A percentile compares a stretch with the other conserved stretches of the same genome.
phyloP scores from a whole-genome alignment of 2,888 invertebrate genomes.

The Yponomeuta evonymella region DNA sequence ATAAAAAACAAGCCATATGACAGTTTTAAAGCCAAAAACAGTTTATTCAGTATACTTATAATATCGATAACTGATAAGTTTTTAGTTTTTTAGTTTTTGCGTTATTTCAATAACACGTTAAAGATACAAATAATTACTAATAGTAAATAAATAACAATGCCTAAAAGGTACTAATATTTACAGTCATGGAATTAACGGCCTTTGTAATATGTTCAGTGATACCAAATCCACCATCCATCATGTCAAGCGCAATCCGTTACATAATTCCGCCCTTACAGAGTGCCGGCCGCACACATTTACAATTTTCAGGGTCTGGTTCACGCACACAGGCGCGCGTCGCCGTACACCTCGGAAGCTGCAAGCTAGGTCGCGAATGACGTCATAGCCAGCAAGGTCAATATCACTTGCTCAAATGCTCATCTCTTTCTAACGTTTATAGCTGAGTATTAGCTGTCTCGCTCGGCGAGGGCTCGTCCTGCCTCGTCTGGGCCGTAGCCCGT shows the following conservation, averaged over 20 bases:
- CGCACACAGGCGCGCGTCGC: slow-evolving; percentile 20
- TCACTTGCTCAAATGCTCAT: slow-evolving; percentile 36
- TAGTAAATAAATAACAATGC: too few relatives aligned
- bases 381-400: slow-evolving; percentile 74
- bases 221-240: neutral
- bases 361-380: slow-evolving; percentile 79
- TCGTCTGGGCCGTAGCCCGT: slow-evolving; percentile 46
- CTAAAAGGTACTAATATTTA: too few relatives aligned
- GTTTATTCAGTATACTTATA: too few relatives aligned
- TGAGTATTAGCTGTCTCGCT: slow-evolving; percentile 33
- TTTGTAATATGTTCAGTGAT: neutral
- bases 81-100: too few relatives aligned
- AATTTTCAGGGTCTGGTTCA: slow-evolving; percentile 26
- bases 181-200: too few relatives aligned
- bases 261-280: slow-evolving; percentile 14
- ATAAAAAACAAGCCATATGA: too few relatives aligned
- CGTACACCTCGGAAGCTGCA: slow-evolving; percentile 50
- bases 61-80: too few relatives aligned
- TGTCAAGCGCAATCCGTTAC: neutral
- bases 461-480: slow-evolving; percentile 47
- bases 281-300: slow-evolving; percentile 32
- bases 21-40: too few relatives aligned
- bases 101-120: too few relatives aligned
- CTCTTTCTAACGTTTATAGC: slow-evolving; percentile 32
- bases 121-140: too few relatives aligned